Conservation (phyloP, 2,888 invertebrate genomes). For the Heliconius erato region DNA sequence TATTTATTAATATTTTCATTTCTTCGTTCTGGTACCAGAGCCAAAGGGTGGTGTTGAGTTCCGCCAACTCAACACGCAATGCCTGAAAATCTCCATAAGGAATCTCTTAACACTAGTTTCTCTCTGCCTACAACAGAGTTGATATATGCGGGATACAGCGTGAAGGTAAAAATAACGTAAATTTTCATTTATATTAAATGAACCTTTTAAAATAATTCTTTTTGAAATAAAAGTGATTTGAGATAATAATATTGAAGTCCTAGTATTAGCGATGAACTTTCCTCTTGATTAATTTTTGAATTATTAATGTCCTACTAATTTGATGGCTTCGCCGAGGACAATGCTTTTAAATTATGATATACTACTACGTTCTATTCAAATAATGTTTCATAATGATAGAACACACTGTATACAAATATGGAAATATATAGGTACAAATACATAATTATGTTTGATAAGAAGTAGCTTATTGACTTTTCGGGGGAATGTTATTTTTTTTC, state of each 20-base stretch:
- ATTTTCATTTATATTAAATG: neutral
- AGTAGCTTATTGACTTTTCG: too few relatives aligned
- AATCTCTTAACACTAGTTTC: too few relatives aligned
- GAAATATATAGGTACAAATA: neutral
- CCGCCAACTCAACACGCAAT: too few relatives aligned
- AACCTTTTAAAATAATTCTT: neutral
- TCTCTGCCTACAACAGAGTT: too few relatives aligned
- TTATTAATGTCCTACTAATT: slow-evolving; percentile 8
- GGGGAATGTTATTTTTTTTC: too few relatives aligned
- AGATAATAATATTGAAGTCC: neutral
- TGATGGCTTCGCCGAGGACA: slow-evolving; percentile 10
- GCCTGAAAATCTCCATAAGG: too few relatives aligned
- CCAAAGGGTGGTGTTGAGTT: too few relatives aligned
- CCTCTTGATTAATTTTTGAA: slow-evolving; percentile 15
- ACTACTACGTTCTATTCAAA: neutral
- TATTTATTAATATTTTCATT: too few relatives aligned
- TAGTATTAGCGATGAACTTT: neutral
- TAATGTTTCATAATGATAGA: neutral
- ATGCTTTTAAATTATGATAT: slow-evolving; percentile 2
- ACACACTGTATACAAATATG: neutral
- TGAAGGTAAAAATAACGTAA: neutral
- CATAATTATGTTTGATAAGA: too few relatives aligned
- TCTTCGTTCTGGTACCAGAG: too few relatives aligned
- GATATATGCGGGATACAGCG: too few relatives aligned
- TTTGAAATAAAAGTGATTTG: neutral